phyloP scores from a whole-genome alignment of 2,113 vertebrate genomes.

The Pelmatolapia mariae region DNA sequence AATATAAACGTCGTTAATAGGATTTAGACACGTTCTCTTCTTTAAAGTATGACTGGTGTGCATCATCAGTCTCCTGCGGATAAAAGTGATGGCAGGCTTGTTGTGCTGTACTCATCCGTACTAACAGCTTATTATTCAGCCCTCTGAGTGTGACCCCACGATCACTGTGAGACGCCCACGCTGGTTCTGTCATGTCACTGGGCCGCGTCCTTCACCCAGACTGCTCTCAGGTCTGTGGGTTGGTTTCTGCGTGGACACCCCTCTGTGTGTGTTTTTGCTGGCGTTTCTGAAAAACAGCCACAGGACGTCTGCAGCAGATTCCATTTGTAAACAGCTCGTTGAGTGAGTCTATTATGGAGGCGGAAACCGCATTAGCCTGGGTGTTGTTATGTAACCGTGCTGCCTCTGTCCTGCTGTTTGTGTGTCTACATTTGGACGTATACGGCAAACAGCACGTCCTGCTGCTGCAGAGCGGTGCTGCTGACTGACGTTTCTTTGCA shows the following conservation, averaged over 20 bases:
- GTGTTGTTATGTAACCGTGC: not conserved
- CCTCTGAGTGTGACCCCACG: not conserved
- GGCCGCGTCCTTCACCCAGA: not conserved
- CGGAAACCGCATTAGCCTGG: not conserved
- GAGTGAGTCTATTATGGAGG: not conserved
- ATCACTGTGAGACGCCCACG: accelerated
- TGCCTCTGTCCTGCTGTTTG: not conserved
- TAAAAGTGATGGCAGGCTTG: not conserved
- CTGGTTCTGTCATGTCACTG: not conserved
- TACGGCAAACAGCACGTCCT: accelerated
- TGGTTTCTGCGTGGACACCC: not conserved
- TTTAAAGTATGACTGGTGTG: not conserved
- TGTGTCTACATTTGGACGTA: not conserved
- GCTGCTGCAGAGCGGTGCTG: not conserved
- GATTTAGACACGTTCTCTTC: not conserved
- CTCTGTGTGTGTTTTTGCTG: not conserved
- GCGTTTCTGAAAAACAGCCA: not conserved
- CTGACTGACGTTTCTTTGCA: not conserved
- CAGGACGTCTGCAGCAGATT: not conserved
- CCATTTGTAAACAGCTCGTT: not conserved
- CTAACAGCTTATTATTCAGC: not conserved
- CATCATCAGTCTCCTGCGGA: not conserved
- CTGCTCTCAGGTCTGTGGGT: not conserved
- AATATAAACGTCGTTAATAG: accelerated
- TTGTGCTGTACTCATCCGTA: not conserved